Evolutionary conservation across 2,888 invertebrate species (phyloP), one percentile per base, ranked within the genome.

Genomic region (Tachina grossa): DNA sequence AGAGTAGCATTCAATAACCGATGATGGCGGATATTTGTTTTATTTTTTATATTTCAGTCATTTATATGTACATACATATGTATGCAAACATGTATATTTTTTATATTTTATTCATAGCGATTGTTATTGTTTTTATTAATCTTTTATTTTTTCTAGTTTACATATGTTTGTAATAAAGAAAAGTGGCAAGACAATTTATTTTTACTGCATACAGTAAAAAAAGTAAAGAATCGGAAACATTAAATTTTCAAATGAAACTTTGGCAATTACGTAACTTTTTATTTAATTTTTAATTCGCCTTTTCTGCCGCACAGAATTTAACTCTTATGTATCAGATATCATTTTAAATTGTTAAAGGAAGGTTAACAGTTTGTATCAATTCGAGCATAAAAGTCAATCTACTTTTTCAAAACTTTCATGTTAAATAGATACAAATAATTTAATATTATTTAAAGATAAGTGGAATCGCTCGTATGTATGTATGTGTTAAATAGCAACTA

Each of bases 171-270:
- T 47, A 51, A 61, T 78, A 72, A 75, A 79, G 75, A 75, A 76
- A 66, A 80, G 71, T 84, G 76, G 75, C 80, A 84, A 84, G 77
- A 49, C 72, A 81, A 61, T 77, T 77, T 79, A 71, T 79, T 66
- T 69, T 65, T 77, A 81, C 55, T 72, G 68, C 41, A 57, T 19
- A 57, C 65, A 4, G 22, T 22, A 2, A 22, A 2, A 71, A 14
- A 71, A 65, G 51, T 41, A 72, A 57, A 41, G 45, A 45, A 53
- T 19, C 22, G 39, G 39, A 65, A 19, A 45, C 55, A 65, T 65
- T 16, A 51, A 65, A 65, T 19, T 51, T 53, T 16, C 31, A 49
- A 49, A 47, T 45, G 57, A 65, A 77, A 63, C 41, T 79, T 79
- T 66, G 61, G 72, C 55, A 74, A 78, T 69, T 68, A 45, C 61